A percentile compares a stretch with the other conserved stretches of the same genome.
These are phyloP conservation scores for Smutsia temminckii DNA, from an alignment of 2,797 vertebrate species.

Conservation along the genomic window DNA sequence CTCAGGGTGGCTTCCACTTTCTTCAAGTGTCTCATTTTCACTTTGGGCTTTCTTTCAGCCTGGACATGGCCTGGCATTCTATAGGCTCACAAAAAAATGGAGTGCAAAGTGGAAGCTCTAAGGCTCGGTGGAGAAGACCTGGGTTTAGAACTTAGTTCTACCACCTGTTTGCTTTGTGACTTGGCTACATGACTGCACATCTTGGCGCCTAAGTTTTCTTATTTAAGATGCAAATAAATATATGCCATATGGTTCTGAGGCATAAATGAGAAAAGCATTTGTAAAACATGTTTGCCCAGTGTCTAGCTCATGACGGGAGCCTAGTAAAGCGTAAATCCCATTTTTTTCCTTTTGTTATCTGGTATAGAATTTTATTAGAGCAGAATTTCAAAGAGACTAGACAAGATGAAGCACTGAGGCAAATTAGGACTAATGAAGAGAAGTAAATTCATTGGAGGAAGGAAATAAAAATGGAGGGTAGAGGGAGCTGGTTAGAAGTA, in stretches of 20 bases:
- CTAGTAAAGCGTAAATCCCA: background rate
- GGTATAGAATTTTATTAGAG: background rate
- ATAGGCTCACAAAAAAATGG: background rate
- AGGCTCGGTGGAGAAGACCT: background rate
- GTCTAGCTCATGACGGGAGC: background rate
- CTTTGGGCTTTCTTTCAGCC: background rate
- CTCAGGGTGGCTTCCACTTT: background rate
- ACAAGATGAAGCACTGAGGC: background rate
- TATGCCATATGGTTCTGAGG: background rate
- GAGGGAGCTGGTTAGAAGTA: background rate
- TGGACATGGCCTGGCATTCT: background rate
- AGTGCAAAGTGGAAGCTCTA: background rate
- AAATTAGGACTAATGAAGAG: conserved; percentile 35
- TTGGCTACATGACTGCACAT: background rate
- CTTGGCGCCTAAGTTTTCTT: background rate
- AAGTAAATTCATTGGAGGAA: background rate
- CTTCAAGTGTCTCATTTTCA: background rate
- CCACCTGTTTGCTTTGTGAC: background rate
- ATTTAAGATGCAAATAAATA: background rate
- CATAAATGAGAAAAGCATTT: background rate
- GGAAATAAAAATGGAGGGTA: background rate
- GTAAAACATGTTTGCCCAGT: background rate
- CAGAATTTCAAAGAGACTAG: background rate
- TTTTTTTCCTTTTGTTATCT: background rate
- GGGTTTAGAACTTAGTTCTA: background rate